Conservation (phyloP, 1,140 invertebrate species). For the Drosophila lini region DNA sequence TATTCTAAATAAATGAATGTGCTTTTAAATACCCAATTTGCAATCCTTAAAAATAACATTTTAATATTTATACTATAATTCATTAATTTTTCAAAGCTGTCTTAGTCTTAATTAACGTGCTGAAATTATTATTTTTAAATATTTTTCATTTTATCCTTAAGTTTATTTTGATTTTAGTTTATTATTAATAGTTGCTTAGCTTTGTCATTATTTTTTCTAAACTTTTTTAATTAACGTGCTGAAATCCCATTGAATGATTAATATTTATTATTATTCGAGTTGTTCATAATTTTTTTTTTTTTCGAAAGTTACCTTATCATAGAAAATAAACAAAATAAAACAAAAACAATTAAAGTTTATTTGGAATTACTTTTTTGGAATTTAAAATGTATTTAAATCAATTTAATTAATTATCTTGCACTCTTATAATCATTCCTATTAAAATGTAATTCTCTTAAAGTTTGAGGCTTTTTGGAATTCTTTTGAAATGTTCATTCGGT, state of each 20-base stretch:
- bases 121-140: no score
- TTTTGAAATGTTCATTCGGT: constrained; percentile 3
- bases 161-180: no score
- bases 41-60: neutral
- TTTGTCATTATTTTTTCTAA: no score
- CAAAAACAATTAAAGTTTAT: neutral
- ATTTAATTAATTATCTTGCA: neutral
- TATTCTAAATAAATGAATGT: neutral
- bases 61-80: neutral
- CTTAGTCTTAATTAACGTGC: no score
- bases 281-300: neutral
- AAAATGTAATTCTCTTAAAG: neutral
- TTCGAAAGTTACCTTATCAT: no score
- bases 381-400: neutral
- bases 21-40: neutral
- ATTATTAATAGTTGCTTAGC: no score
- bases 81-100: no score
- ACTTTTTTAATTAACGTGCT: no score
- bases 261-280: neutral
- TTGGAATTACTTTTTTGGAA: neutral
- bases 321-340: neutral
- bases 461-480: neutral
- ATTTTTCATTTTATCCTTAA: no score
- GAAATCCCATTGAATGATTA: no score
- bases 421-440: neutral